Evolutionary conservation across 2,888 invertebrate species (phyloP).

Genomic region (Chaetogeoica ovagalla): DNA sequence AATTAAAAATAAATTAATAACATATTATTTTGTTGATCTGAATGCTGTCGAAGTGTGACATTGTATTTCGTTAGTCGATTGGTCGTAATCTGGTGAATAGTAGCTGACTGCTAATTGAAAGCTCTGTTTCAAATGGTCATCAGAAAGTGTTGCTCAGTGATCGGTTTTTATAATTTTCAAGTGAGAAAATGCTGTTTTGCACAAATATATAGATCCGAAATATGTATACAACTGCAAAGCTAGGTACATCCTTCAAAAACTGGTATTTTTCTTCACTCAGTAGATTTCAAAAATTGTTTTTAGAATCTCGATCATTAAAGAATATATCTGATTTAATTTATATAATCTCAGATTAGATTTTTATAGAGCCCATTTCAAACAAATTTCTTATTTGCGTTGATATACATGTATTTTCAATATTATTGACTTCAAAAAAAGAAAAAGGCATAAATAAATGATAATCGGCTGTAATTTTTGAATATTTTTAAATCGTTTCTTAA

Average conservation of each 20-base stretch:
- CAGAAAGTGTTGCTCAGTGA: background rate
- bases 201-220: background rate
- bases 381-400: background rate
- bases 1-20: no score
- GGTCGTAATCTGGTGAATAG: no score
- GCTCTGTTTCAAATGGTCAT: background rate
- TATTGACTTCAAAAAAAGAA: background rate
- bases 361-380: background rate
- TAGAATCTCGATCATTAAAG: background rate
- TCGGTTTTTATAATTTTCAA: background rate
- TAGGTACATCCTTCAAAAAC: background rate
- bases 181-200: background rate
- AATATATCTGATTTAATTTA: background rate
- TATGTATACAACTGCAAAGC: background rate
- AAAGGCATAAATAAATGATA: background rate
- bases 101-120: background rate
- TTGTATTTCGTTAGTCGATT: no score
- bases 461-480: background rate
- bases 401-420: background rate
- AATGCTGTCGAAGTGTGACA: no score
- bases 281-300: no score
- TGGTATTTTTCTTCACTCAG: background rate
- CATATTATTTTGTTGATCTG: no score
- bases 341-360: background rate
- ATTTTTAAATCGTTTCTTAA: background rate